A percentile compares a stretch with the other conserved stretches of the same genome.
These are phyloP conservation scores for Acrocyrtus sp. DNA, from an alignment of 2,888 invertebrate genomes.

Conservation along the genomic window DNA sequence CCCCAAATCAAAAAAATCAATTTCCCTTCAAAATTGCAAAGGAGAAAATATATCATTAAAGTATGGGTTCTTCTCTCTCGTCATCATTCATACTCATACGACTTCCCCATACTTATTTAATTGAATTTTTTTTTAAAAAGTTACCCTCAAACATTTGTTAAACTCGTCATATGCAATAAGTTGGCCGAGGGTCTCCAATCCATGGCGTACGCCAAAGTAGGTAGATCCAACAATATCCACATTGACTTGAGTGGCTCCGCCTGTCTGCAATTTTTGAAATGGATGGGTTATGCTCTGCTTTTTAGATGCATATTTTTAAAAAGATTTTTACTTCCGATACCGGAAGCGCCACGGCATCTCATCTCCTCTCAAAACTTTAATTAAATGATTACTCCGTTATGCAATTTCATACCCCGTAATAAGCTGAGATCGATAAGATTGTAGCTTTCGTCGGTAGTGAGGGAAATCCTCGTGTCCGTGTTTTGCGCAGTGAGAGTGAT, in stretches of 20 bases:
- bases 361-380: no score
- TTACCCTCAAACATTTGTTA: conserved; percentile 68
- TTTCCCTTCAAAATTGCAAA: not conserved
- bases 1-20: not conserved
- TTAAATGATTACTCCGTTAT: not conserved
- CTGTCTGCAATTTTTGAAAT: conserved; percentile 4
- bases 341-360: no score
- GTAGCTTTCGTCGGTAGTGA: conserved; percentile 62
- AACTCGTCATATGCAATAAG: conserved; percentile 69
- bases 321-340: no score
- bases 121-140: not conserved
- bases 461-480: conserved; percentile 55
- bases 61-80: not conserved
- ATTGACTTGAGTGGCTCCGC: conserved; percentile 32
- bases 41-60: not conserved
- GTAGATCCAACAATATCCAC: conserved; percentile 56
- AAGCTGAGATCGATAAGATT: conserved; percentile 54
- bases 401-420: conserved; percentile 47
- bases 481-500: conserved; percentile 57
- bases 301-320: no score
- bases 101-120: not conserved
- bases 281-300: no score
- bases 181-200: conserved; percentile 60
- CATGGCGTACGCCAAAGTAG: conserved; percentile 62
- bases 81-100: not conserved